A percentile compares a stretch with the other conserved stretches of the same genome.
These are phyloP conservation scores for Philereme transversata DNA, from an alignment of 2,888 invertebrate genomes.

Conservation along the genomic window DNA sequence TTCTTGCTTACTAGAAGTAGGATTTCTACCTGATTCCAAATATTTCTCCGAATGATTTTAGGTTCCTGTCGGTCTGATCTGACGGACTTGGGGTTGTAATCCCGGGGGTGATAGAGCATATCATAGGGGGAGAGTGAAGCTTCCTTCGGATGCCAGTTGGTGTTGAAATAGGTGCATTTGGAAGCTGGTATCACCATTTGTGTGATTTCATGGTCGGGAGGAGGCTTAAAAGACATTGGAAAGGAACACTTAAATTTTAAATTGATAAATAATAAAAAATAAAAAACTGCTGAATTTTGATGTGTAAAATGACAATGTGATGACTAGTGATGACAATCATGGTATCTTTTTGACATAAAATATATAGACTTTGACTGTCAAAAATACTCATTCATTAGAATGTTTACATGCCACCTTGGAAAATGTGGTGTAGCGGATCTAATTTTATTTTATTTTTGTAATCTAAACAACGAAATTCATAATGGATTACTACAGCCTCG, in stretches of 20 bases:
- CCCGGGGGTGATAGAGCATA: conserved; percentile 76
- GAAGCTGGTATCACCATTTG: conserved; percentile 72
- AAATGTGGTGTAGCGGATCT: conserved; percentile 31
- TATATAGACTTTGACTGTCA: conserved; percentile 3
- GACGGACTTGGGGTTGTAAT: conserved; percentile 72
- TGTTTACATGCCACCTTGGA: neutral
- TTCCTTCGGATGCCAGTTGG: conserved; percentile 58
- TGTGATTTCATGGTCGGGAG: conserved; percentile 55
- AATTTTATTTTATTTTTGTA: conserved; percentile 20
- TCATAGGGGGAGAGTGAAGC: conserved; percentile 69
- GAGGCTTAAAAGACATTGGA: conserved; percentile 21
- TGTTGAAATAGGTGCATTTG: conserved; percentile 67
- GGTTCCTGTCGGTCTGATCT: conserved; percentile 73
- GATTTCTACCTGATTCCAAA: conserved; percentile 69
- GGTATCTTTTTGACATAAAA: too few relatives aligned
- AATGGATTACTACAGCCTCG: conserved; percentile 58
- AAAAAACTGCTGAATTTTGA: too few relatives aligned
- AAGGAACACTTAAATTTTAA: neutral
- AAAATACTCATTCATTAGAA: conserved; percentile 2
- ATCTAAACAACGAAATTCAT: conserved; percentile 21
- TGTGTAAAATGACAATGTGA: too few relatives aligned
- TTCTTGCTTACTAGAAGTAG: too few relatives aligned
- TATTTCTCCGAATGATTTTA: conserved; percentile 69
- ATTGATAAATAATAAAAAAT: neutral
- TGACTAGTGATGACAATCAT: too few relatives aligned